These are phyloP conservation scores for Cossypha niveicapilla DNA, from an alignment of 2,797 vertebrate species.

Conservation along the genomic window DNA sequence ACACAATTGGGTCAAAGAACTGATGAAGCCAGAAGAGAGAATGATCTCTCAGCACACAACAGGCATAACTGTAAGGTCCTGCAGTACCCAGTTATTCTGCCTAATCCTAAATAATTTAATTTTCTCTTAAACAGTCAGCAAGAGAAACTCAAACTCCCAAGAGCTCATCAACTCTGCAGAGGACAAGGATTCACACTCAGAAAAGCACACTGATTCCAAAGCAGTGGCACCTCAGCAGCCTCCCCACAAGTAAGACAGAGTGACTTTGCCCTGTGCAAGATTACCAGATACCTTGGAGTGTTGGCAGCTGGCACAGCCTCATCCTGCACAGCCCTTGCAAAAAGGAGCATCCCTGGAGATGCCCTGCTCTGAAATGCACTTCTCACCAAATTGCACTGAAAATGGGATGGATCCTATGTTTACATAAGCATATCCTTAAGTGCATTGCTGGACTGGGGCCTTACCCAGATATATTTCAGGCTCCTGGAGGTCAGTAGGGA, in stretches of 20 bases:
- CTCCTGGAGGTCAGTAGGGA: neutral
- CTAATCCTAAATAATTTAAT: neutral
- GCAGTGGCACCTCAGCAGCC: neutral
- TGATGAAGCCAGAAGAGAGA: neutral
- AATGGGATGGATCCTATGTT: neutral
- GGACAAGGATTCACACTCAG: neutral
- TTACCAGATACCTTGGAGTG: neutral
- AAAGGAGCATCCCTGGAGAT: neutral
- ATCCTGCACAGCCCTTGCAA: neutral
- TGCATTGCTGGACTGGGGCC: neutral
- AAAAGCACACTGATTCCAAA: neutral
- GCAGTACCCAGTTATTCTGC: neutral
- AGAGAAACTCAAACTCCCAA: neutral
- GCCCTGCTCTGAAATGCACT: neutral
- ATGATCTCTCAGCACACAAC: neutral
- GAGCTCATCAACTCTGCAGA: neutral
- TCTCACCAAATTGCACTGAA: neutral
- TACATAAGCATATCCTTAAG: conserved; percentile 11
- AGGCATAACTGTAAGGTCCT: neutral
- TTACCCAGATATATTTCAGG: neutral
- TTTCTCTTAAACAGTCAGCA: neutral
- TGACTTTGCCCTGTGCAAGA: neutral
- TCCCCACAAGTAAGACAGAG: neutral
- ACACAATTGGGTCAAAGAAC: neutral
- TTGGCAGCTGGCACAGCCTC: neutral